phyloP scores from a whole-genome alignment of 1,140 invertebrate species.

The Pectinophora gossypiella region DNA sequence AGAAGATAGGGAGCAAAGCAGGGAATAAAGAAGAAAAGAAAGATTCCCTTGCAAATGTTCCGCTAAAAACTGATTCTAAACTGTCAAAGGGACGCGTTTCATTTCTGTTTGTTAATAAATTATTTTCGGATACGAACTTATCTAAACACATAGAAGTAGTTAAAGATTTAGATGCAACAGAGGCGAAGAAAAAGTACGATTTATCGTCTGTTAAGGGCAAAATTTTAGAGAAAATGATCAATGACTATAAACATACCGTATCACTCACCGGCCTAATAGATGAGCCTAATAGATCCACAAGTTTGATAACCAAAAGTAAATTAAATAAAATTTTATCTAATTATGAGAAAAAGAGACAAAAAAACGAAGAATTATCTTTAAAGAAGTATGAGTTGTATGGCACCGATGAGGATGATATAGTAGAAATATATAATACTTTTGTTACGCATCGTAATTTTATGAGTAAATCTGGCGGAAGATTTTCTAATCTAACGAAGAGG shows the following conservation, averaged over 20 bases:
- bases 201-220: neutral
- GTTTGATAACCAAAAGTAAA: slow-evolving; percentile 5
- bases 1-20: no score
- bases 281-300: neutral
- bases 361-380: neutral
- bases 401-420: neutral
- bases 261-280: neutral
- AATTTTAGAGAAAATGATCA: neutral
- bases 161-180: neutral
- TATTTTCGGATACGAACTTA: neutral
- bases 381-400: neutral
- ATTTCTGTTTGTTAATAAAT: no score
- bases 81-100: no score
- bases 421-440: neutral
- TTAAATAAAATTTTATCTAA: slow-evolving; percentile 11
- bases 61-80: no score
- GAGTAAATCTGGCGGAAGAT: neutral
- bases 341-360: slow-evolving; percentile 10
- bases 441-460: neutral
- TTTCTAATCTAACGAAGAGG: neutral
- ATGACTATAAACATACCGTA: neutral
- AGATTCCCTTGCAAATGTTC: no score
- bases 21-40: no score
- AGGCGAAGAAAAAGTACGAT: neutral
- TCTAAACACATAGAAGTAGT: neutral